These are phyloP conservation scores for Tinamus major DNA, from an alignment of 2,797 vertebrate genomes.

Conservation along the genomic window DNA sequence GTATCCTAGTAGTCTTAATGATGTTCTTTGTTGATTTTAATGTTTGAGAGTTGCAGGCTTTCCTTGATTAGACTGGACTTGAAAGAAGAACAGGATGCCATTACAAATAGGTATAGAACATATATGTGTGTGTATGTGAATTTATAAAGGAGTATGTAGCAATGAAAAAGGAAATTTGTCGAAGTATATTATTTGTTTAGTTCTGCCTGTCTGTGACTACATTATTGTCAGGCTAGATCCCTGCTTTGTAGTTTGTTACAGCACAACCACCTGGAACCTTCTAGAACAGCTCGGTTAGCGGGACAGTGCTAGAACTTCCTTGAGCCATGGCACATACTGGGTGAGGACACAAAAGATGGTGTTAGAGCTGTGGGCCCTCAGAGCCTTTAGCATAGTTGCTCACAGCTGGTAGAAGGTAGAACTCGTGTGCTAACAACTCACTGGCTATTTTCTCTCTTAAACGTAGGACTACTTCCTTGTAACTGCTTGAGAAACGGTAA, in stretches of 20 bases:
- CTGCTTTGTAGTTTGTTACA: neutral
- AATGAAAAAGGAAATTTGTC: neutral
- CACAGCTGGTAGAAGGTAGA: neutral
- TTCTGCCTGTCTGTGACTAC: neutral
- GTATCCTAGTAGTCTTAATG: neutral
- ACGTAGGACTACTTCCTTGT: neutral
- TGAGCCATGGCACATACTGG: neutral
- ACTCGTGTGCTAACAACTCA: conserved; percentile 17
- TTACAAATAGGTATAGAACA: neutral
- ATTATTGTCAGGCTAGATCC: neutral
- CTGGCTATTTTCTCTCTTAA: neutral
- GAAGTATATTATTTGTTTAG: neutral
- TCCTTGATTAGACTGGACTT: neutral
- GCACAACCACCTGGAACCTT: neutral
- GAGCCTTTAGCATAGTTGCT: conserved; percentile 11
- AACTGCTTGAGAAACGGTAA: conserved; percentile 8
- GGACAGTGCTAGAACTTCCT: conserved; percentile 12
- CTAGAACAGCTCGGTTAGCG: conserved; percentile 6
- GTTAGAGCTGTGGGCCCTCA: neutral
- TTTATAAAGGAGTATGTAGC: neutral
- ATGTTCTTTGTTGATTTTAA: neutral
- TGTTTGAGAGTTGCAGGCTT: neutral
- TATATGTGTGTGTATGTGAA: neutral
- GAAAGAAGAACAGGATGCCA: neutral
- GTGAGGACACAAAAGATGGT: neutral